phyloP scores from a whole-genome alignment of 2,888 invertebrate species.

The Agrilus biguttatus region DNA sequence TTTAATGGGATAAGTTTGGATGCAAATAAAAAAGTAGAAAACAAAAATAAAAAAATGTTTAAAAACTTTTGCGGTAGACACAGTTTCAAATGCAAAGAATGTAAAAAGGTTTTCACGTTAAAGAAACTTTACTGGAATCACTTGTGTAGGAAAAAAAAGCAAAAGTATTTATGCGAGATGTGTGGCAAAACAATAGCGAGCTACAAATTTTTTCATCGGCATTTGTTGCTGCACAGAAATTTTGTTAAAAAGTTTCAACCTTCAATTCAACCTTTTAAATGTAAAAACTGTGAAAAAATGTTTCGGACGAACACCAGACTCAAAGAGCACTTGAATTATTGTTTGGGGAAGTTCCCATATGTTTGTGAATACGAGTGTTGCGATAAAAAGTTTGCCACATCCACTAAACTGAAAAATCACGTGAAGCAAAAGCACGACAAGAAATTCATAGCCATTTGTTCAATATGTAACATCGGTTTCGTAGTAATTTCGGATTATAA shows the following conservation, averaged over 20 bases:
- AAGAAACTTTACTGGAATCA: constrained; percentile 19
- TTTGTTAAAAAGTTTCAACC: constrained; percentile 9
- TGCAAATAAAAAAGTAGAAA: constrained; percentile 5
- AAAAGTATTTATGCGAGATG: constrained; percentile 22
- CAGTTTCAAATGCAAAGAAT: constrained; percentile 21
- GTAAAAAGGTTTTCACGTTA: constrained; percentile 21
- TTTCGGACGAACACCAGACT: constrained; percentile 24
- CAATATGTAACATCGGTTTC: constrained; percentile 29
- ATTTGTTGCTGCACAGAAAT: constrained; percentile 9
- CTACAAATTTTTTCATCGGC: constrained; percentile 13
- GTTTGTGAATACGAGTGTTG: constrained; percentile 21
- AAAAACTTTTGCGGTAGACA: constrained; percentile 10
- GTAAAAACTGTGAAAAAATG: constrained; percentile 21
- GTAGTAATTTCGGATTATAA: constrained; percentile 28
- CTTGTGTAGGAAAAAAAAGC: constrained; percentile 18
- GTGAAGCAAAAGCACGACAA: constrained; percentile 27
- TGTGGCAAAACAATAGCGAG: constrained; percentile 21
- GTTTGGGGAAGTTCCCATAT: constrained; percentile 23
- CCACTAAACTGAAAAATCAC: constrained; percentile 26
- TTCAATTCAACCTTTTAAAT: constrained; percentile 18
- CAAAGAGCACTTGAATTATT: constrained; percentile 26
- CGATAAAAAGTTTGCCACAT: constrained; percentile 25
- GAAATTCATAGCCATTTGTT: constrained; percentile 27
- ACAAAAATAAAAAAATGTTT: constrained; percentile 9
- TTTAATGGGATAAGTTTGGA: constrained; percentile 10